These are phyloP conservation scores for Elephas maximus DNA, from an alignment of 2,113 vertebrate genomes.

Conservation along the genomic window DNA sequence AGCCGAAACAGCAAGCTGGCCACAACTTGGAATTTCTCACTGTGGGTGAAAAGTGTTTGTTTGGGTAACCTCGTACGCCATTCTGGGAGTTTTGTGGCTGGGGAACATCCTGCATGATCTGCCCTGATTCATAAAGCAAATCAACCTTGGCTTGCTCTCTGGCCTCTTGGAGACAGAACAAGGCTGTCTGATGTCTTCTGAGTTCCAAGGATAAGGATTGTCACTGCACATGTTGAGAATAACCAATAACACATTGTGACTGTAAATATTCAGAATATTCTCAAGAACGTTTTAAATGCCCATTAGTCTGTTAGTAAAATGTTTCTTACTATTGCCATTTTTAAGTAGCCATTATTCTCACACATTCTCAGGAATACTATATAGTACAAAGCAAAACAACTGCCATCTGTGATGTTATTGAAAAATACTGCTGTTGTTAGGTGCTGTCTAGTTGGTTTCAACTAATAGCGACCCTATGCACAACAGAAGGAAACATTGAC, in stretches of 20 bases:
- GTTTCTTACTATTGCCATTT: neutral
- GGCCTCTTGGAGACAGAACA: neutral
- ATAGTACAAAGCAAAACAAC: neutral
- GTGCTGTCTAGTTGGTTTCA: no score
- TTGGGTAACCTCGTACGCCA: conserved; percentile 39
- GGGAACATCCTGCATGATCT: neutral
- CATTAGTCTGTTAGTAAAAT: neutral
- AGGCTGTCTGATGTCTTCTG: neutral
- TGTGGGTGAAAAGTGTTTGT: conserved; percentile 60
- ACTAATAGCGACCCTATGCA: no score
- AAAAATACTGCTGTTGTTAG: neutral
- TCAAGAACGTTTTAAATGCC: conserved; percentile 32
- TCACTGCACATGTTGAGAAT: neutral
- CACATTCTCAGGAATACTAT: neutral
- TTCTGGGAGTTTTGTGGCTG: neutral
- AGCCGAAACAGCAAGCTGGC: conserved; percentile 69
- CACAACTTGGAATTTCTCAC: conserved; percentile 75
- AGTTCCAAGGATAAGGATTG: neutral
- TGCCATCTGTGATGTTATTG: neutral
- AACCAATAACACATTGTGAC: neutral
- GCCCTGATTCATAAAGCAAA: neutral
- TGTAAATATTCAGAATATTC: conserved; percentile 29
- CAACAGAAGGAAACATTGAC: no score
- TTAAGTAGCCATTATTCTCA: neutral
- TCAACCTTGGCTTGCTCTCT: neutral